A percentile compares a stretch with the other conserved stretches of the same genome.
Evolutionary conservation across 2,888 invertebrate species (phyloP).

Genomic region (Hetaerina titia): DNA sequence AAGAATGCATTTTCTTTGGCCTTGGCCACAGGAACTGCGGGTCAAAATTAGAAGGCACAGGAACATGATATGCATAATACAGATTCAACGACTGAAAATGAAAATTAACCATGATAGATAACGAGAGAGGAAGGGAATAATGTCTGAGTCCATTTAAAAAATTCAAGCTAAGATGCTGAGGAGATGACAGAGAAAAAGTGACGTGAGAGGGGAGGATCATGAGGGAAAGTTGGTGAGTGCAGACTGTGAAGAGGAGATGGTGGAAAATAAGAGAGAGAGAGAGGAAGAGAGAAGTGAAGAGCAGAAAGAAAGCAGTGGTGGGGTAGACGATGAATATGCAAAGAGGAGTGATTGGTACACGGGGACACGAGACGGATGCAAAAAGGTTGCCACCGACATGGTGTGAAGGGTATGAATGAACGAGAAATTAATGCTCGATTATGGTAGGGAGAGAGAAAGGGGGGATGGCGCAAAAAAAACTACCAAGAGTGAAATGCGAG

Average conservation of each 20-base stretch:
- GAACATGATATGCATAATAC: not conserved
- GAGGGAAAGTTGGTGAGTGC: too few species aligned
- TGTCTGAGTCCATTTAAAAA: not conserved
- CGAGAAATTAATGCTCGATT: not conserved
- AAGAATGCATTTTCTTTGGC: too few species aligned
- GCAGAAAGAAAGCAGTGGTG: not conserved
- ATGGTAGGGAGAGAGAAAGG: not conserved
- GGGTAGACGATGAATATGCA: not conserved
- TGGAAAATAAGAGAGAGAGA: too few species aligned
- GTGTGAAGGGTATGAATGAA: not conserved
- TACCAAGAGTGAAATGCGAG: too few species aligned
- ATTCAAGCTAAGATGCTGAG: not conserved
- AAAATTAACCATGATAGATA: not conserved
- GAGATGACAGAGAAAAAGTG: not conserved
- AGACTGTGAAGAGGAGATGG: too few species aligned
- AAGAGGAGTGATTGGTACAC: slow-evolving; percentile 10
- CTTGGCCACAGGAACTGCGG: not conserved
- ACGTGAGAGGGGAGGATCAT: not conserved
- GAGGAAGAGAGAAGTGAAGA: not conserved
- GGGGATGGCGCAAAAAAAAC: not conserved
- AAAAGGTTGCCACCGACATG: not conserved
- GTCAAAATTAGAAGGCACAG: not conserved
- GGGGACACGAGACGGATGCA: not conserved
- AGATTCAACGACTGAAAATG: not conserved
- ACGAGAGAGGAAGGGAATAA: not conserved